These are phyloP conservation scores for Phrixothrix hirtus DNA, from an alignment of 2,888 invertebrate species.

Conservation along the genomic window DNA sequence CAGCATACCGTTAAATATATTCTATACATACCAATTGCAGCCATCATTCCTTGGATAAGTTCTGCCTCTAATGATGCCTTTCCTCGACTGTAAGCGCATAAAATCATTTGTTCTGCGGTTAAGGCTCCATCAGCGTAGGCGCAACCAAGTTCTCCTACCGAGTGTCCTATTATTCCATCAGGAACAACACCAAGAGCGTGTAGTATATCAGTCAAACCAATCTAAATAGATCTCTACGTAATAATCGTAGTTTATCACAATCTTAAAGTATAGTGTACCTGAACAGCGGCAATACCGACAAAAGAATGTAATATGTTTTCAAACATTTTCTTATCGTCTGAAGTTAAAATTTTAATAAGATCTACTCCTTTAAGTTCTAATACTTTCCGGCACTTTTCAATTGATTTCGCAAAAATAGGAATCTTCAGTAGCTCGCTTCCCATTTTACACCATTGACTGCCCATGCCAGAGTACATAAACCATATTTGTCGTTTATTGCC, in stretches of 20 bases:
- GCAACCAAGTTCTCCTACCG: slow-evolving; percentile 93
- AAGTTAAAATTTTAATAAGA: slow-evolving; percentile 64
- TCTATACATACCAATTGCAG: slow-evolving; percentile 71
- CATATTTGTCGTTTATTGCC: slow-evolving; percentile 61
- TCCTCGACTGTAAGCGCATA: slow-evolving; percentile 83
- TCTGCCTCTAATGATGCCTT: slow-evolving; percentile 71
- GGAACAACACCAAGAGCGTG: slow-evolving; percentile 64
- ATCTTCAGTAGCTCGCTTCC: slow-evolving; percentile 68
- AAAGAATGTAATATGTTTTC: slow-evolving; percentile 72
- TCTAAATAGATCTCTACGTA: slow-evolving; percentile 40
- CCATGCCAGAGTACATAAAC: slow-evolving; percentile 78
- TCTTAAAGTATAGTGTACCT: slow-evolving; percentile 51
- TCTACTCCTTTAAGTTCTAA: slow-evolving; percentile 65
- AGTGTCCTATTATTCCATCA: slow-evolving; percentile 83
- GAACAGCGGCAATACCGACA: slow-evolving; percentile 72
- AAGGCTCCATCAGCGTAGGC: slow-evolving; percentile 94
- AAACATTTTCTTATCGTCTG: slow-evolving; percentile 61
- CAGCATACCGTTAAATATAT: too few species aligned
- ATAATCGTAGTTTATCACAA: neutral
- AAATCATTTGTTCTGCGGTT: slow-evolving; percentile 83
- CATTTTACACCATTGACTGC: slow-evolving; percentile 74
- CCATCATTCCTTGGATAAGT: slow-evolving; percentile 81
- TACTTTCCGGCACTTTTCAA: slow-evolving; percentile 61
- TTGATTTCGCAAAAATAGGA: slow-evolving; percentile 67
- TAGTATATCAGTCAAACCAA: slow-evolving; percentile 62